Percentiles rank a stretch among this genome's conserved stretches.
These are phyloP conservation scores for Chloroclystis v-ata DNA, from an alignment of 2,888 invertebrate species.

Conservation along the genomic window DNA sequence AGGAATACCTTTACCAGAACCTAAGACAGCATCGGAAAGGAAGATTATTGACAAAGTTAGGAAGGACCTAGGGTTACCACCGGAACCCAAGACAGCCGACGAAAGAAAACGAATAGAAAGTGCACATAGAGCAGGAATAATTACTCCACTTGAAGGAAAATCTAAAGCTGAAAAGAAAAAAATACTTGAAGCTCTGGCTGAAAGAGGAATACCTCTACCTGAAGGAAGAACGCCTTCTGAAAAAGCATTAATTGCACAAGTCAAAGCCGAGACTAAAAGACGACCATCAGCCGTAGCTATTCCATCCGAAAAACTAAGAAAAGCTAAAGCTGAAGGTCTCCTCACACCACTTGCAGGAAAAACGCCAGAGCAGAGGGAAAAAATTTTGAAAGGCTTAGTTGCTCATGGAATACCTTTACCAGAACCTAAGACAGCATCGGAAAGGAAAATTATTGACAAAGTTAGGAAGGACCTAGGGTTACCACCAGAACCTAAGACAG, in stretches of 20 bases:
- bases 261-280: neutral
- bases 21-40: slow-evolving; percentile 31
- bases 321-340: slow-evolving; percentile 20
- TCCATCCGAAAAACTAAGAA: slow-evolving; percentile 29
- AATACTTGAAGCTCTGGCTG: slow-evolving; percentile 30
- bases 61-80: slow-evolving; percentile 28
- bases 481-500: slow-evolving; percentile 27
- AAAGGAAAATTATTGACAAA: slow-evolving; percentile 29
- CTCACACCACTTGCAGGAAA: slow-evolving; percentile 28
- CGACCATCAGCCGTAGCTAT: slow-evolving; percentile 2
- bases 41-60: slow-evolving; percentile 30
- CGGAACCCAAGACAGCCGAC: slow-evolving; percentile 24
- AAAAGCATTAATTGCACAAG: slow-evolving; percentile 20
- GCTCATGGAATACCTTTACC: slow-evolving; percentile 28
- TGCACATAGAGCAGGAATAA: slow-evolving; percentile 25
- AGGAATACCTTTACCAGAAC: slow-evolving; percentile 29
- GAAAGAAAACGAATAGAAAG: slow-evolving; percentile 31
- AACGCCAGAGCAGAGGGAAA: slow-evolving; percentile 33
- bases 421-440: slow-evolving; percentile 31
- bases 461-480: slow-evolving; percentile 31
- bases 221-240: slow-evolving; percentile 39
- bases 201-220: slow-evolving; percentile 33
- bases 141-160: slow-evolving; percentile 30
- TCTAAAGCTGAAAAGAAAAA: slow-evolving; percentile 30
- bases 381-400: slow-evolving; percentile 31